Percentiles rank a stretch among this genome's conserved stretches.
These are phyloP conservation scores for Suricata suricatta DNA, from an alignment of 2,113 vertebrate genomes.

Conservation along the genomic window DNA sequence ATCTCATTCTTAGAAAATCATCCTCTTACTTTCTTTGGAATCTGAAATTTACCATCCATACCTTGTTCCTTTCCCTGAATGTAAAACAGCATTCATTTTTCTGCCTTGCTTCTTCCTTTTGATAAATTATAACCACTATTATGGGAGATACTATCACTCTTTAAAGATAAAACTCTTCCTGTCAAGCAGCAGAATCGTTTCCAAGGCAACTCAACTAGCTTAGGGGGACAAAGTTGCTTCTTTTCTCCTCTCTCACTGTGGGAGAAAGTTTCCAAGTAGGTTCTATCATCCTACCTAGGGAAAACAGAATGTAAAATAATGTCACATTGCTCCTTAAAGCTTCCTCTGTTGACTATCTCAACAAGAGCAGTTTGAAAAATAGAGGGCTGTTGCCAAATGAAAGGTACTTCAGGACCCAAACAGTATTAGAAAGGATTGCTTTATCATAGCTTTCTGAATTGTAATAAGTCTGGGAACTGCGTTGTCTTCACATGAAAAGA, in stretches of 20 bases:
- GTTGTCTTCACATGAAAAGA: not conserved
- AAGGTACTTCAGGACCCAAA: not conserved
- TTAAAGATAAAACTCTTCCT: not conserved
- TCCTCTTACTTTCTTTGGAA: not conserved
- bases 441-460: not conserved
- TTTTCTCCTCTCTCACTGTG: not conserved
- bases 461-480: not conserved
- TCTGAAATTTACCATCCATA: not conserved
- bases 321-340: not conserved
- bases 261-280: not conserved
- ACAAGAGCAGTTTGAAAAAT: not conserved
- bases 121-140: not conserved
- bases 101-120: not conserved
- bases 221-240: not conserved
- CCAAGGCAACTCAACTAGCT: not conserved
- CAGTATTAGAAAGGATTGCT: not conserved
- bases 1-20: not conserved
- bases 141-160: slow-evolving; percentile 11
- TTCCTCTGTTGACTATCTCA: not conserved
- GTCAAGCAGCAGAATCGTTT: not conserved
- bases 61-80: not conserved
- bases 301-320: not conserved
- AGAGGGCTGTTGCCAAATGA: not conserved
- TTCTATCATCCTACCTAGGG: not conserved
- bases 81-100: not conserved